Base-by-base conservation (phyloP, 2,797 vertebrate genomes). In the Rhinoraja longicauda region DNA sequence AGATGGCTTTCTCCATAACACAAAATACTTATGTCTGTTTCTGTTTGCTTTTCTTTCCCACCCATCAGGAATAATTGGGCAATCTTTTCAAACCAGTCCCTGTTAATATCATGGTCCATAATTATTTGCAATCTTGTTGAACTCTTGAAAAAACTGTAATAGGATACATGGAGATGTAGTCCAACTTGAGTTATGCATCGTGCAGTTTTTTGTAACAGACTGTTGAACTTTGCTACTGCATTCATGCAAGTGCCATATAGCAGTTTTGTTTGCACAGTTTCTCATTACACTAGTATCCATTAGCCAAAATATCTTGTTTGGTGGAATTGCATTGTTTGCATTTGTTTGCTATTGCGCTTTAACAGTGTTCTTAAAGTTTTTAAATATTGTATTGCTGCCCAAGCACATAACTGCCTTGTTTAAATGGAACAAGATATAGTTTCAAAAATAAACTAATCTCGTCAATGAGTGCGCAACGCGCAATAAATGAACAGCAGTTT, bases 291-390 rank as follows among this genome's bases (percentile, higher is more conserved):
- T n/a, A 59, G 24, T 36, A 39, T 57, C 79, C 93, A n/a, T 78
- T 86, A 19, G 90, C 72, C 32, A 57, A 70, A 91, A 92, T 64
- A 0, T 4, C 12, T 64, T 77, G 84, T 45, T 75, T n/a, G 82
- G 93, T 45, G 88, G 93, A 93, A 93, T 75, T 53, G n/a, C 10
- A 26, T 78, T 9, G 64, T 84, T 93, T 9, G 93, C 93, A 93
- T 93, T 93, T 90, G 81, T 79, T 72, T 76, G 70, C 82, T 72
- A 77, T 82, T 81, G 67, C 67, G 76, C 45, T 36, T 93, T 67
- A 59, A 12, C 62, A 77, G 75, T 86, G 93, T 62, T 39, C 5
- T 88, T 29, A 57, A 73, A 1, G 3, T 29, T 45, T 2, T 9
- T 24, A 2, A 21, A 26, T n/a, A 13, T 45, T 92, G 67, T 75